Evolutionary conservation across 2,888 invertebrate genomes (phyloP), one percentile per base, ranked within the genome.

Genomic region (Drosophila anomalipes): DNA sequence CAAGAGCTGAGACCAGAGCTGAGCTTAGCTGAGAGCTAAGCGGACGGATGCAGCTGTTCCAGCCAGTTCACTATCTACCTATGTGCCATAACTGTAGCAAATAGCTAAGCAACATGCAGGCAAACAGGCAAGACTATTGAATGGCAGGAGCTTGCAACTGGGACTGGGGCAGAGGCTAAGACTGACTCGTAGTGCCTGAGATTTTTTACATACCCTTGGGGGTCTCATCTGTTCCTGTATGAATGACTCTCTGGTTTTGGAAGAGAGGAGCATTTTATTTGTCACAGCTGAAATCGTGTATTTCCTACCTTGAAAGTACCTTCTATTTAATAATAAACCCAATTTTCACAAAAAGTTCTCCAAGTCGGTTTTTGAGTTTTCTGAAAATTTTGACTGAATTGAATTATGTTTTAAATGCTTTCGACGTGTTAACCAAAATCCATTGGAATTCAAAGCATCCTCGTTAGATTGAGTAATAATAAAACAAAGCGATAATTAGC

Each of bases 11-110:
- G 44, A 32, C 58, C 37, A 26, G 19, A 33, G 51, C 35, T n/a
- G 26, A 41, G 35, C 19, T 33, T 30, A 28, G n/a, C 47, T 32
- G 14, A 53, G 66, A 52, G 56, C 52, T 61, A 30, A 62, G 58
- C 83, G 60, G 76, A 65, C 69, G 73, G 49, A 73, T 56, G 61
- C 63, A 67, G 85, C 88, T 79, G 84, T 71, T 71, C 66, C 62
- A 70, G 67, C 68, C 67, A 74, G 82, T 74, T 68, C 63, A 32
- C 7, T 16, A 61, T 79, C 89, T 89, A 91, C 88, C 88, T 90
- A 89, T 82, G 88, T 91, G 90, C 88, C 91, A 89, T 91, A 89
- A 89, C 88, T 91, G 91, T 89, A 89, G 91, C 88, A 91, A 91
- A 89, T 91, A 79, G 91, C 76, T 68, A 39, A 41, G 65, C 79